Evolutionary conservation across 2,888 invertebrate genomes (phyloP).

Genomic region (Apamea monoglypha): DNA sequence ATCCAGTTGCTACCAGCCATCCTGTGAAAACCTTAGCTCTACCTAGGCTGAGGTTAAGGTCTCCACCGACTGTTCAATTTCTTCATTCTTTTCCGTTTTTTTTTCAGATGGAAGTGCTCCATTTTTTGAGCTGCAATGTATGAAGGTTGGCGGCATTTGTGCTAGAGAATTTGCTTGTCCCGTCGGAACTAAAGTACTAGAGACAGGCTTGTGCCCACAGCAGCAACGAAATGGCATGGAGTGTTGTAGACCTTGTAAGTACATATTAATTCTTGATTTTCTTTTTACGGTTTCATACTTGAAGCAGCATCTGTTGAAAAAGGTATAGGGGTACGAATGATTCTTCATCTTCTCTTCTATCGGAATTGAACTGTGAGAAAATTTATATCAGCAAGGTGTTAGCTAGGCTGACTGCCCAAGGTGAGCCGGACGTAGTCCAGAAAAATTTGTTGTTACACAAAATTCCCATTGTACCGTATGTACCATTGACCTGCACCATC

Average conservation of each 20-base stretch:
- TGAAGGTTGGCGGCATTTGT: conserved; percentile 31
- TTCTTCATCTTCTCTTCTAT: not conserved
- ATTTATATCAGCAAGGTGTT: not conserved
- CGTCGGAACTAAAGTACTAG: conserved; percentile 3
- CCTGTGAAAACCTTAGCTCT: not conserved
- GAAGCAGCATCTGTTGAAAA: not conserved
- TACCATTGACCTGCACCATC: too few species aligned
- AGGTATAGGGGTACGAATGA: not conserved
- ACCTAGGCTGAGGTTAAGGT: not conserved
- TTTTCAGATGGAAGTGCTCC: conserved; percentile 35
- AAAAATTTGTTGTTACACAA: too few species aligned
- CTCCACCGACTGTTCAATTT: not conserved
- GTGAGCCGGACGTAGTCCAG: too few species aligned
- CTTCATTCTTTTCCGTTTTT: not conserved
- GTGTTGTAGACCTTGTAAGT: conserved; percentile 48
- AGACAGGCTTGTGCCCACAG: conserved; percentile 32
- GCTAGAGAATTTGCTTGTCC: conserved; percentile 28
- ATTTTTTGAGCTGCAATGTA: conserved; percentile 38
- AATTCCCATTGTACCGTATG: too few species aligned
- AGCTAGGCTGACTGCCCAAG: too few species aligned
- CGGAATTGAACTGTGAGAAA: not conserved
- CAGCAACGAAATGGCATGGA: conserved; percentile 40
- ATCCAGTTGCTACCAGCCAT: not conserved
- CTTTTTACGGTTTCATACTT: not conserved
- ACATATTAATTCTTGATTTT: not conserved